phyloP scores from a whole-genome alignment of 2,113 vertebrate species.

The Limnothrissa miodon region DNA sequence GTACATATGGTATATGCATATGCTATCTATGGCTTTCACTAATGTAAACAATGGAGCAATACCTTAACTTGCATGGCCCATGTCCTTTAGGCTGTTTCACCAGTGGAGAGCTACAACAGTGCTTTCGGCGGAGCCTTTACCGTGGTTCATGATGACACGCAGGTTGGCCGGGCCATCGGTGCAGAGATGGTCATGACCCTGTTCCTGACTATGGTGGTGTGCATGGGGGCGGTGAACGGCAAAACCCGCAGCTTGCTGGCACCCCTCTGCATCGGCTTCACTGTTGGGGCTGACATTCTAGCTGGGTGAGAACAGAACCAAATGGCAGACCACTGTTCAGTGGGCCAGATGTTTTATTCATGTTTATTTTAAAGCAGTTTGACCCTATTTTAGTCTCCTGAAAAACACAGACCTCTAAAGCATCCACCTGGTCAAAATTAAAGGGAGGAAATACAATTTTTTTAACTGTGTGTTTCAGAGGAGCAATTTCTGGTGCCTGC shows the following conservation, averaged over 20 bases:
- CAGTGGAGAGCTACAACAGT: not conserved
- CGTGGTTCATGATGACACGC: slow-evolving; percentile 25
- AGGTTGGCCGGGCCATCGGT: slow-evolving; percentile 41
- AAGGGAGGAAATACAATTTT: not conserved
- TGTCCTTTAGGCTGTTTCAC: not conserved
- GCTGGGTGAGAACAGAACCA: slow-evolving; percentile 69
- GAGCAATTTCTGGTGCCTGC: slow-evolving; percentile 75
- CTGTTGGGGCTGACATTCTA: slow-evolving; percentile 70
- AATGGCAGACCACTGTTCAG: not conserved
- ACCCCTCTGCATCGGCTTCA: slow-evolving; percentile 77
- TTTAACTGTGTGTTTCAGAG: slow-evolving; percentile 61
- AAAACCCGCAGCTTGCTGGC: slow-evolving; percentile 63
- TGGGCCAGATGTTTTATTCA: not conserved
- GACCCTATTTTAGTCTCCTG: not conserved
- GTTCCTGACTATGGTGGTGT: slow-evolving; percentile 72
- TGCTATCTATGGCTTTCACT: not conserved
- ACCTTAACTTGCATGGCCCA: not conserved
- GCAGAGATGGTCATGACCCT: slow-evolving; percentile 73
- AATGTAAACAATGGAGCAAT: not conserved
- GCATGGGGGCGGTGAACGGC: slow-evolving; percentile 76
- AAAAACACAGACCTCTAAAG: not conserved
- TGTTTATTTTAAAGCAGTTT: not conserved
- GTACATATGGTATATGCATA: not conserved
- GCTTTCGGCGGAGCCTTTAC: slow-evolving; percentile 72
- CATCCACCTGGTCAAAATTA: not conserved